A percentile compares a stretch with the other conserved stretches of the same genome.
phyloP scores from a whole-genome alignment of 2,888 invertebrate species.

The Pecten maximus region DNA sequence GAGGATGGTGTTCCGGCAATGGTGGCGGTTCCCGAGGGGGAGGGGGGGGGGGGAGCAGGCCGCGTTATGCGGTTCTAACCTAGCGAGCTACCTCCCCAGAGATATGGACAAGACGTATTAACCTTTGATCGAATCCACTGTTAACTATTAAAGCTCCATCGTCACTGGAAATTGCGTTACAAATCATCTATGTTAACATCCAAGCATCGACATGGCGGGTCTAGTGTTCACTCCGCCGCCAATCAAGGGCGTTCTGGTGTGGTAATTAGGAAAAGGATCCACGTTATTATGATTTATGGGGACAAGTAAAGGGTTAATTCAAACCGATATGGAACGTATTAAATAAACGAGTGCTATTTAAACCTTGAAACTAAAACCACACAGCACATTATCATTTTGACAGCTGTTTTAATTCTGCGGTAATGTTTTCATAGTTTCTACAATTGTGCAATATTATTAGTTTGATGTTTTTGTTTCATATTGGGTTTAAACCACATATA shows the following conservation, averaged over 20 bases:
- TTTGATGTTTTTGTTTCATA: no score
- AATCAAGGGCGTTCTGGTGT: neutral
- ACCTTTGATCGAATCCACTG: conserved; percentile 10
- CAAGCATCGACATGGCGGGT: neutral
- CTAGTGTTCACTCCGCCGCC: neutral
- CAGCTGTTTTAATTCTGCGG: no score
- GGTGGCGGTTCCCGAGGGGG: neutral
- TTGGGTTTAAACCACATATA: no score
- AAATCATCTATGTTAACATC: neutral
- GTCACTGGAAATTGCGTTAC: neutral
- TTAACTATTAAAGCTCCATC: neutral
- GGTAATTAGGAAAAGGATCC: neutral
- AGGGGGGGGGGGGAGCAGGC: no score
- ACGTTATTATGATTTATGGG: neutral
- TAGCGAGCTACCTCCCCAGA: neutral
- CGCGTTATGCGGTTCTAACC: neutral
- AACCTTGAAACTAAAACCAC: no score
- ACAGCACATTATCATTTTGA: no score
- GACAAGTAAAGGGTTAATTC: no score
- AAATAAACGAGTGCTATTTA: no score
- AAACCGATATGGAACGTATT: no score
- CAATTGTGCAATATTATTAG: no score
- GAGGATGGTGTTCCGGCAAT: neutral
- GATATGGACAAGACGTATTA: neutral
- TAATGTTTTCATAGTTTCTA: no score